Conservation (phyloP, 2,113 vertebrate genomes). For the Serinus canaria region DNA sequence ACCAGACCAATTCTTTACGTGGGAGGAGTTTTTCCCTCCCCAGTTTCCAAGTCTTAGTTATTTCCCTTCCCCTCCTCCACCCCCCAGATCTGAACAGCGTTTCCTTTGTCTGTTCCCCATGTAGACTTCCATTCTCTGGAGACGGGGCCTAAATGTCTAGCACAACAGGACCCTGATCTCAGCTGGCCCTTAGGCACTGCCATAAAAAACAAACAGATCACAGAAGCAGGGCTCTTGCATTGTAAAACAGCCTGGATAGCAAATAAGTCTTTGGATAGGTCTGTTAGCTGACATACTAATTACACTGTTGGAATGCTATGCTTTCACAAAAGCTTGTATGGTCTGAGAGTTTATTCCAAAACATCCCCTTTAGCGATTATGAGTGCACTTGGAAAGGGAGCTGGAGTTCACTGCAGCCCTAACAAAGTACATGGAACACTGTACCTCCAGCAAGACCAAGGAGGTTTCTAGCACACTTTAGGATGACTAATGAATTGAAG, state of each 20-base stretch:
- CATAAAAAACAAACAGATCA: conserved; percentile 43
- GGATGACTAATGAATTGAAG: neutral
- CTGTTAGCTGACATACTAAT: neutral
- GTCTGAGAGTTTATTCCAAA: neutral
- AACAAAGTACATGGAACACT: neutral
- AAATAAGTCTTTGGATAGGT: neutral
- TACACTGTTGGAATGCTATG: neutral
- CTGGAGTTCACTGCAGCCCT: neutral
- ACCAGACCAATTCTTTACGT: neutral
- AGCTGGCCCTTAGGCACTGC: conserved; percentile 46
- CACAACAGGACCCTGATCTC: conserved; percentile 35
- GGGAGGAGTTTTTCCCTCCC: neutral
- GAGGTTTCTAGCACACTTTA: neutral
- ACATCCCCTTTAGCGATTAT: neutral
- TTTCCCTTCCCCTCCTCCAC: conserved; percentile 9
- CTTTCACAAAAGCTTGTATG: neutral
- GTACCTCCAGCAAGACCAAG: neutral
- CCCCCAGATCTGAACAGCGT: conserved; percentile 15
- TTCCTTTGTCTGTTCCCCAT: conserved; percentile 25
- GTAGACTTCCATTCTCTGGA: conserved; percentile 21
- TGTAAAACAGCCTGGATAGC: neutral
- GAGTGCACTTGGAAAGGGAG: neutral
- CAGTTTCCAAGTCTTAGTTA: conserved; percentile 11
- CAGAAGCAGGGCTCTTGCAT: neutral
- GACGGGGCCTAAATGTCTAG: conserved; percentile 14